Percentiles rank a stretch among this genome's conserved stretches.
These are phyloP conservation scores for Kryptopterus vitreolus DNA, from an alignment of 2,797 vertebrate species.

Conservation along the genomic window DNA sequence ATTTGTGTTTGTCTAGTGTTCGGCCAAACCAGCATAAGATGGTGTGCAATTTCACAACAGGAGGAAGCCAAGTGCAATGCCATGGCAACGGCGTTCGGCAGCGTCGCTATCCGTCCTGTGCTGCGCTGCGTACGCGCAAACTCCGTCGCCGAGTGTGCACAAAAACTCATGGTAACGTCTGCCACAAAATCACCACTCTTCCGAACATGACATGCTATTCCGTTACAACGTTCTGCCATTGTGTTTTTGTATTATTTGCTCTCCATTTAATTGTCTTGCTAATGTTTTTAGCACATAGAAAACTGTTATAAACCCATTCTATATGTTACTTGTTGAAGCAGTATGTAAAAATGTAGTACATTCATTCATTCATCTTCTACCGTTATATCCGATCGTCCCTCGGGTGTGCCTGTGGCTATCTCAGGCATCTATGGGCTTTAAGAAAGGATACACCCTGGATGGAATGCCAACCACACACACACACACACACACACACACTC, in stretches of 20 bases:
- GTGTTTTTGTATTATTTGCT: not conserved
- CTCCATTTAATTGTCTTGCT: not conserved
- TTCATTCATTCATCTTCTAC: too few relatives aligned
- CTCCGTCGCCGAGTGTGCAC: constrained; percentile 71
- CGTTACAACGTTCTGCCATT: not conserved
- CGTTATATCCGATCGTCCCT: too few relatives aligned
- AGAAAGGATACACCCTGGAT: too few relatives aligned
- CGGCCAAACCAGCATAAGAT: constrained; percentile 72
- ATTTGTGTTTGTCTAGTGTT: constrained; percentile 63
- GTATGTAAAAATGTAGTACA: too few relatives aligned
- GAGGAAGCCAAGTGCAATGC: constrained; percentile 83
- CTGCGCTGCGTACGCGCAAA: constrained; percentile 71
- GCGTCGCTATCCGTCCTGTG: constrained; percentile 72
- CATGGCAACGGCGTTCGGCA: constrained; percentile 80
- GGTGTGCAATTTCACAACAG: constrained; percentile 82
- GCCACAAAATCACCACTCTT: not conserved
- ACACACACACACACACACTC: too few relatives aligned
- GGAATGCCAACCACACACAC: too few relatives aligned
- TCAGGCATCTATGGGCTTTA: too few relatives aligned
- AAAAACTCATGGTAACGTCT: constrained; percentile 78
- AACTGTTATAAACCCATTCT: not conserved
- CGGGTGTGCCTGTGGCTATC: too few relatives aligned
- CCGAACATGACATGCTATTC: too few relatives aligned
- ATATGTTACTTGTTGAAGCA: not conserved
- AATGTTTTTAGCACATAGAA: not conserved